Evolutionary conservation across 2,888 invertebrate species (phyloP).

Genomic region (Cantharis rustica): DNA sequence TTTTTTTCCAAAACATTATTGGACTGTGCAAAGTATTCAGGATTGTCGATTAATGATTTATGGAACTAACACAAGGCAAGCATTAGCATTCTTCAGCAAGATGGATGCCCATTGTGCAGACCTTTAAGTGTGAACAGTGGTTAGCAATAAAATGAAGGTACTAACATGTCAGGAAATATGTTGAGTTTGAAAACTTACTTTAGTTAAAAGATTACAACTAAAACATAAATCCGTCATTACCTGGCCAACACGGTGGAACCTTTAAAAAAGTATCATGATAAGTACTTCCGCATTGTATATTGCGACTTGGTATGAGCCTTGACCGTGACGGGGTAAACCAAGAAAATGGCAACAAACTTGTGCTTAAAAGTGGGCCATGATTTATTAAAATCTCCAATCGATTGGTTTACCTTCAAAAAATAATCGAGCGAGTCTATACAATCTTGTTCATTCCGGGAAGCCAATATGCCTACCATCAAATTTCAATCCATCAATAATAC

Average conservation of each 20-base stretch:
- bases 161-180: slow-evolving; percentile 1
- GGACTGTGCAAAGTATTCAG: not conserved
- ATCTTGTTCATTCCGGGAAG: not conserved
- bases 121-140: not conserved
- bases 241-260: slow-evolving; percentile 32
- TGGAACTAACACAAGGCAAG: not conserved
- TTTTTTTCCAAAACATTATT: too few relatives aligned
- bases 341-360: slow-evolving; percentile 26
- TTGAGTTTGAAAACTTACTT: not conserved
- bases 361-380: slow-evolving; percentile 32
- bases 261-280: slow-evolving; percentile 29
- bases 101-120: not conserved
- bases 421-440: not conserved
- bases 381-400: slow-evolving; percentile 21
- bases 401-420: slow-evolving; percentile 4
- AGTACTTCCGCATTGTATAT: slow-evolving; percentile 39
- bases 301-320: slow-evolving; percentile 41
- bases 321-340: slow-evolving; percentile 39
- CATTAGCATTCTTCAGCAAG: not conserved
- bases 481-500: not conserved
- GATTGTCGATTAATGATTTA: not conserved
- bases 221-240: slow-evolving; percentile 31
- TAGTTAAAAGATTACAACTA: not conserved
- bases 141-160: not conserved
- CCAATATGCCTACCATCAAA: not conserved